A percentile compares a stretch with the other conserved stretches of the same genome.
Evolutionary conservation across 2,797 vertebrate genomes (phyloP).

Genomic region (Myoxocephalus aenaeus): DNA sequence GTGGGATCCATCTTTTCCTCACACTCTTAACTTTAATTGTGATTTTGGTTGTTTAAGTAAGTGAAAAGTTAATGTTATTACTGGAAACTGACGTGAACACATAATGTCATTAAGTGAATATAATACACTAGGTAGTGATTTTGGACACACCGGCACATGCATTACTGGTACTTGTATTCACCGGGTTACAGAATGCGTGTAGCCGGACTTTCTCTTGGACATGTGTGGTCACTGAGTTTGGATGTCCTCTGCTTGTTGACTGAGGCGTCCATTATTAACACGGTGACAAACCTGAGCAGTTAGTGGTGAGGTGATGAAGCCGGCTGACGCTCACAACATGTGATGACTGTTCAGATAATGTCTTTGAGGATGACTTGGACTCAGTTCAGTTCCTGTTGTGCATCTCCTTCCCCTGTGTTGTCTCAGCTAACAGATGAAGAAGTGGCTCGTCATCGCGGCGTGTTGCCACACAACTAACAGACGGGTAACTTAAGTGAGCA

Average conservation of each 20-base stretch:
- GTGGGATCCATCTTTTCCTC: background rate
- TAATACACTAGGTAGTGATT: background rate
- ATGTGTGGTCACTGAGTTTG: background rate
- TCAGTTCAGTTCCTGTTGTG: slow-evolving; percentile 11
- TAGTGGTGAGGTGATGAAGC: too few species aligned
- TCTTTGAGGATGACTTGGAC: slow-evolving; percentile 20
- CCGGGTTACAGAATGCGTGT: background rate
- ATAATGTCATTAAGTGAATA: background rate
- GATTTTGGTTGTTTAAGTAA: background rate
- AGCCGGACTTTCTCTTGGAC: background rate
- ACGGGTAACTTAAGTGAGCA: background rate
- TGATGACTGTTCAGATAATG: slow-evolving; percentile 51
- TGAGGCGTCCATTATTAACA: background rate
- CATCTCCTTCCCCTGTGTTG: background rate
- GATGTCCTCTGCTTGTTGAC: slow-evolving; percentile 3
- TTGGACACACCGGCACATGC: background rate
- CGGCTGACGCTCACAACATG: background rate
- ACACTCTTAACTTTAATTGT: background rate
- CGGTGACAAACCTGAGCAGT: too few species aligned
- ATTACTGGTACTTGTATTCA: background rate
- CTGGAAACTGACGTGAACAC: background rate
- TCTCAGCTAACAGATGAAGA: slow-evolving; percentile 21
- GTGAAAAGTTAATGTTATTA: background rate
- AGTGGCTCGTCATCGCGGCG: background rate
- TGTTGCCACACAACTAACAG: slow-evolving; percentile 7